Evolutionary conservation across 2,113 vertebrate genomes (phyloP).

Genomic region (Sigmodon hispidus): DNA sequence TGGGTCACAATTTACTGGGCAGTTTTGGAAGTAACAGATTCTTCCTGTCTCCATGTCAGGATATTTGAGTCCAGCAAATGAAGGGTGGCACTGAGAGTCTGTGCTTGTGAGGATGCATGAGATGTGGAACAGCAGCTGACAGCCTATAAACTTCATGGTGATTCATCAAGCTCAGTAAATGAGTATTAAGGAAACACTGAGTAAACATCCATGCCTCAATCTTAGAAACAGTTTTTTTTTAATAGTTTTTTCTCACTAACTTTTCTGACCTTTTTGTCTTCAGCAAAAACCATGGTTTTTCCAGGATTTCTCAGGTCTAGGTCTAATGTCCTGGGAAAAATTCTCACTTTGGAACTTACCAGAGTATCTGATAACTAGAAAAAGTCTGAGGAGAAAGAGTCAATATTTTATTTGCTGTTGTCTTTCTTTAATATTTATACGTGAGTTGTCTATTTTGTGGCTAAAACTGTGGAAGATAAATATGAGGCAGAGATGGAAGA

Average conservation of each 20-base stretch:
- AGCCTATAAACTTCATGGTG: not conserved
- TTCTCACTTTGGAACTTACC: not conserved
- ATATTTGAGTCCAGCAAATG: not conserved
- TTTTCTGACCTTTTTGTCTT: not conserved
- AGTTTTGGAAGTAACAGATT: slow-evolving; percentile 9
- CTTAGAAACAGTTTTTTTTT: not conserved
- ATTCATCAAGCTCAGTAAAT: not conserved
- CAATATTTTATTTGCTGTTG: not conserved
- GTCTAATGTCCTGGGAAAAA: not conserved
- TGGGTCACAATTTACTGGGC: not conserved
- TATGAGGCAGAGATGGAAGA: not conserved
- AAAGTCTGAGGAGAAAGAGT: not conserved
- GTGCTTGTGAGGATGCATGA: not conserved
- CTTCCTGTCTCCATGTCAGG: not conserved
- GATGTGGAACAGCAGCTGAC: not conserved
- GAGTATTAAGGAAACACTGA: not conserved
- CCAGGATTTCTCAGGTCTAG: not conserved
- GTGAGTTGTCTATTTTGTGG: not conserved
- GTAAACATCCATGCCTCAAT: not conserved
- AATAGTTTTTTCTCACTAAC: not conserved
- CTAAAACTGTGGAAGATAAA: not conserved
- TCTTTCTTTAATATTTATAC: slow-evolving; percentile 2
- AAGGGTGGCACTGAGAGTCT: not conserved
- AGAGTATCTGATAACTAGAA: not conserved
- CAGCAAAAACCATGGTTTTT: not conserved